Conservation (phyloP, 2,888 invertebrate species). For the Tetragonisca angustula region DNA sequence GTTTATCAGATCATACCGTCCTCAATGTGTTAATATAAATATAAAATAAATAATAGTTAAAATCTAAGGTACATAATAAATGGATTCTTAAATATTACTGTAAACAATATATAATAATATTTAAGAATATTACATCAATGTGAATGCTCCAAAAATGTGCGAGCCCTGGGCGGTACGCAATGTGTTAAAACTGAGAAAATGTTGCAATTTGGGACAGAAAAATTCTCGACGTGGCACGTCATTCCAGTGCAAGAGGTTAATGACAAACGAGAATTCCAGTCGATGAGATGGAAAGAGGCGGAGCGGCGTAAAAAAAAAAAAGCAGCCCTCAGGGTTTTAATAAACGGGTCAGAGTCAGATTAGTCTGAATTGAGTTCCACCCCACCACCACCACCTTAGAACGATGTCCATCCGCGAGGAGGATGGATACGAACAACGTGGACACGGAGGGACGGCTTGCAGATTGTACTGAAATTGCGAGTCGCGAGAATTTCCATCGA, state of each 20-base stretch:
- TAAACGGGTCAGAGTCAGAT: slow-evolving; percentile 71
- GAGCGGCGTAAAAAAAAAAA: slow-evolving; percentile 12
- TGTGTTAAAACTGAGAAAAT: too few species aligned
- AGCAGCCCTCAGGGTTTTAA: slow-evolving; percentile 66
- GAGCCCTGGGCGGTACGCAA: too few species aligned
- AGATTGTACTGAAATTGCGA: slow-evolving; percentile 75
- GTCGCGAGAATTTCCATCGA: slow-evolving; percentile 75
- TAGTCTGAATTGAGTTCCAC: slow-evolving; percentile 77
- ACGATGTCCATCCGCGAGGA: slow-evolving; percentile 19
- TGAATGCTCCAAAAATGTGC: too few species aligned
- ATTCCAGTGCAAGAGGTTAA: background rate
- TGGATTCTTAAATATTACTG: too few species aligned
- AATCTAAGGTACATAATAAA: too few species aligned
- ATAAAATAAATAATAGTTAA: too few species aligned
- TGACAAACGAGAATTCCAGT: background rate
- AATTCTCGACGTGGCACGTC: too few species aligned
- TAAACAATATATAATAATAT: too few species aligned
- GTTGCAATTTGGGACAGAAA: too few species aligned
- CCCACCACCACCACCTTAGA: slow-evolving; percentile 5
- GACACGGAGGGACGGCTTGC: slow-evolving; percentile 63
- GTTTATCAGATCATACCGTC: too few species aligned
- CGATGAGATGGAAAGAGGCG: background rate
- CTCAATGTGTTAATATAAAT: too few species aligned
- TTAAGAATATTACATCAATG: too few species aligned
- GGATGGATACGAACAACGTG: slow-evolving; percentile 15